A percentile compares a stretch with the other conserved stretches of the same genome.
phyloP scores from a whole-genome alignment of 1,140 invertebrate species.

The Conus betulinus region DNA sequence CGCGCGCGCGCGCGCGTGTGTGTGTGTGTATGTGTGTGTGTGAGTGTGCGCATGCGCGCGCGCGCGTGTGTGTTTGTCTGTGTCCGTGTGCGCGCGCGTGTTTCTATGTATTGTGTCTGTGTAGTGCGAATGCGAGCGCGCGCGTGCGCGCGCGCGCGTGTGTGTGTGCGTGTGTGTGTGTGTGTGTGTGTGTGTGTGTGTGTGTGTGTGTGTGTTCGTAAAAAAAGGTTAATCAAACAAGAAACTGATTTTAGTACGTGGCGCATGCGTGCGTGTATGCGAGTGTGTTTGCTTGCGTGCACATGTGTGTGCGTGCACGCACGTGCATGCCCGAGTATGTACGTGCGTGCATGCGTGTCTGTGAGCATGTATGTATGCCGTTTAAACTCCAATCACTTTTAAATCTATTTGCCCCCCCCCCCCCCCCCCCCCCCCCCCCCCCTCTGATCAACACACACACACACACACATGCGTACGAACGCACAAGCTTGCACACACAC shows the following conservation, averaged over 20 bases:
- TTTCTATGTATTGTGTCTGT: no score
- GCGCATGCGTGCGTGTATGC: background rate
- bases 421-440: no score
- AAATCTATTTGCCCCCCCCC: background rate
- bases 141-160: background rate
- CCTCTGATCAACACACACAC: background rate
- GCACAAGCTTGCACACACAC: background rate
- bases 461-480: background rate
- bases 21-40: background rate
- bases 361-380: no score
- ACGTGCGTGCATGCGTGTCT: no score
- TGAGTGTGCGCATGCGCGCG: no score
- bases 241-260: no score
- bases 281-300: background rate
- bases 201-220: conserved; percentile 6
- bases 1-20: no score
- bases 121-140: background rate
- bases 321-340: no score
- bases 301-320: background rate
- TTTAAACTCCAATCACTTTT: no score
- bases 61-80: no score
- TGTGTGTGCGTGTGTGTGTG: conserved; percentile 3
- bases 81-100: no score
- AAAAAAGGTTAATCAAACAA: no score
- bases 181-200: conserved; percentile 15